A percentile compares a stretch with the other conserved stretches of the same genome.
These are phyloP conservation scores for Delichon dasypus DNA, from an alignment of 2,797 vertebrate species.

Conservation along the genomic window DNA sequence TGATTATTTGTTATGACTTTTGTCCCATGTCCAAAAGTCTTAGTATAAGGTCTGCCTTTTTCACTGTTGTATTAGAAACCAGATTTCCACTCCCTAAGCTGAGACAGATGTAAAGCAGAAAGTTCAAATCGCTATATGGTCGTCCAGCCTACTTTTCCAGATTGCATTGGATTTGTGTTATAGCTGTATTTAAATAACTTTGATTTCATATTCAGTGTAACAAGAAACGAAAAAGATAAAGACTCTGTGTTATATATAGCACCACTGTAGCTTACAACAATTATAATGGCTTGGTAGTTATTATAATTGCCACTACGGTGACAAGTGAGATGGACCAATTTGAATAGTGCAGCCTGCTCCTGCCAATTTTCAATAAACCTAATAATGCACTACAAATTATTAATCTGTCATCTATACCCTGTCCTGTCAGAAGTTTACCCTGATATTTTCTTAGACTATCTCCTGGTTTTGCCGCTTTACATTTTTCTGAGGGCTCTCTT, in stretches of 20 bases:
- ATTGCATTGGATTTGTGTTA: background rate
- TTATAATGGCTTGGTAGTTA: background rate
- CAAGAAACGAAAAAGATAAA: background rate
- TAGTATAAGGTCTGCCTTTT: background rate
- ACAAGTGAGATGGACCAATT: background rate
- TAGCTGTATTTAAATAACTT: background rate
- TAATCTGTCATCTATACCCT: background rate
- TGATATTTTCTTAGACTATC: background rate
- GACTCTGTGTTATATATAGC: fast-evolving
- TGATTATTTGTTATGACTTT: background rate
- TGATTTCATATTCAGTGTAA: background rate
- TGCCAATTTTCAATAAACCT: background rate
- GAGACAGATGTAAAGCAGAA: background rate
- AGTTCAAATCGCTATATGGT: background rate
- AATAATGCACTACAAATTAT: background rate
- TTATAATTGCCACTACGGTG: fast-evolving
- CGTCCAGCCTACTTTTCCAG: background rate
- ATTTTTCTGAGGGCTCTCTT: background rate
- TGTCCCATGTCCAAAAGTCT: background rate
- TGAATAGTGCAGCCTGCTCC: background rate
- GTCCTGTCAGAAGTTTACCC: background rate
- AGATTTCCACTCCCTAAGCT: background rate
- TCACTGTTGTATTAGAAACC: background rate
- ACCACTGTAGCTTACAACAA: background rate
- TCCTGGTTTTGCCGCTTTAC: background rate